These are phyloP conservation scores for Eristalis tenax DNA, from an alignment of 2,888 invertebrate species.

Conservation along the genomic window DNA sequence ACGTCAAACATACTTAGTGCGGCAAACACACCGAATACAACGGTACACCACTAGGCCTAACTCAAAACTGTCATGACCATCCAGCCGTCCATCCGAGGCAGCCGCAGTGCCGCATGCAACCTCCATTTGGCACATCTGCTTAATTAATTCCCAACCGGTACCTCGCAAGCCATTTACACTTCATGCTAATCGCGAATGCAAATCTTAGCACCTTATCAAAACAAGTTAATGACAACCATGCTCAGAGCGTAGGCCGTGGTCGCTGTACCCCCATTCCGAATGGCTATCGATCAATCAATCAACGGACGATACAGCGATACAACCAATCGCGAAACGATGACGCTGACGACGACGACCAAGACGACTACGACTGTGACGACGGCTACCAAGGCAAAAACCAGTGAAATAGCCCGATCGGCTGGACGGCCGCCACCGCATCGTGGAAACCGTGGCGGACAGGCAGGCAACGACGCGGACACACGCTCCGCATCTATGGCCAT, in stretches of 20 bases:
- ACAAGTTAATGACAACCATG: conserved; percentile 66
- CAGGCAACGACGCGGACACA: neutral
- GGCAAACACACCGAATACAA: conserved; percentile 6
- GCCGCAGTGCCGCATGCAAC: neutral
- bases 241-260: conserved; percentile 42
- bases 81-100: neutral
- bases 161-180: conserved; percentile 58
- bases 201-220: conserved; percentile 69
- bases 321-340: neutral
- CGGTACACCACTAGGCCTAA: conserved; percentile 25
- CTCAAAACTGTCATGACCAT: conserved; percentile 17
- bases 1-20: conserved; percentile 6
- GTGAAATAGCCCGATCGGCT: neutral
- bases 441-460: neutral
- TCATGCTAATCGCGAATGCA: conserved; percentile 67
- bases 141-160: conserved; percentile 67
- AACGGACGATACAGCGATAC: conserved; percentile 17
- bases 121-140: conserved; percentile 27
- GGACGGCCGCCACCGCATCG: neutral
- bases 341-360: too few relatives aligned
- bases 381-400: neutral
- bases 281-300: conserved; percentile 69
- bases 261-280: conserved; percentile 42
- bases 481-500: conserved; percentile 57
- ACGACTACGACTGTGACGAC: neutral